Conservation (phyloP, 2,888 invertebrate species). For the Malthinus seriepunctatus region DNA sequence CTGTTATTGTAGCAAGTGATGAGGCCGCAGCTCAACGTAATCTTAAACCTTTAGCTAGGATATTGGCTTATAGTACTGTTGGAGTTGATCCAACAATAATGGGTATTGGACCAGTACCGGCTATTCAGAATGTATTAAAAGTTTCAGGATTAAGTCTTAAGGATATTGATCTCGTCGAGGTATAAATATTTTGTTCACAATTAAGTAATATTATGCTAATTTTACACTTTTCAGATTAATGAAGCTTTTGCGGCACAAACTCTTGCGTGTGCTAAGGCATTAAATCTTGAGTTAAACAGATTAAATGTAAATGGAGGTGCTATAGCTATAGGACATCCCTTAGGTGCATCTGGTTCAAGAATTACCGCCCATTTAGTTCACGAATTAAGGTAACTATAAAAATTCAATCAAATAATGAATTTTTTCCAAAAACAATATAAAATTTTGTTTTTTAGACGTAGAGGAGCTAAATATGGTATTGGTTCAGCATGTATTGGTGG, state of each 20-base stretch:
- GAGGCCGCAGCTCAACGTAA: constrained; percentile 79
- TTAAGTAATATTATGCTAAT: constrained; percentile 1
- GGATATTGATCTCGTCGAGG: constrained; percentile 93
- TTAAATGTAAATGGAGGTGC: constrained; percentile 96
- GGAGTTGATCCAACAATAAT: constrained; percentile 97
- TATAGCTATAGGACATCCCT: constrained; percentile 95
- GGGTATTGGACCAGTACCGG: constrained; percentile 96
- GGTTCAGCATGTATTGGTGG: constrained; percentile 99
- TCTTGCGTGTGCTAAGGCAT: constrained; percentile 86
- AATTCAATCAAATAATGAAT: not conserved
- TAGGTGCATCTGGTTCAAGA: constrained; percentile 92
- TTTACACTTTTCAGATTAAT: constrained; percentile 74
- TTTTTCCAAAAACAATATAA: not conserved
- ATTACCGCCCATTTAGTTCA: constrained; percentile 91
- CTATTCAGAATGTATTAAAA: constrained; percentile 85
- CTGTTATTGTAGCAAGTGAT: constrained; percentile 89
- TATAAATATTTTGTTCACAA: constrained; percentile 50
- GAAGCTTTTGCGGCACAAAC: constrained; percentile 98
- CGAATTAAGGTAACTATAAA: constrained; percentile 73
- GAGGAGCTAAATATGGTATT: constrained; percentile 82
- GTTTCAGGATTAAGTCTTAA: constrained; percentile 76
- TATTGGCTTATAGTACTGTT: constrained; percentile 89
- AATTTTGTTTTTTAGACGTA: constrained; percentile 64
- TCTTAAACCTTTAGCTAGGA: constrained; percentile 86
- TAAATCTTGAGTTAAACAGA: constrained; percentile 83